phyloP scores from a whole-genome alignment of 2,113 vertebrate genomes.

The Mormyrus iriodes region DNA sequence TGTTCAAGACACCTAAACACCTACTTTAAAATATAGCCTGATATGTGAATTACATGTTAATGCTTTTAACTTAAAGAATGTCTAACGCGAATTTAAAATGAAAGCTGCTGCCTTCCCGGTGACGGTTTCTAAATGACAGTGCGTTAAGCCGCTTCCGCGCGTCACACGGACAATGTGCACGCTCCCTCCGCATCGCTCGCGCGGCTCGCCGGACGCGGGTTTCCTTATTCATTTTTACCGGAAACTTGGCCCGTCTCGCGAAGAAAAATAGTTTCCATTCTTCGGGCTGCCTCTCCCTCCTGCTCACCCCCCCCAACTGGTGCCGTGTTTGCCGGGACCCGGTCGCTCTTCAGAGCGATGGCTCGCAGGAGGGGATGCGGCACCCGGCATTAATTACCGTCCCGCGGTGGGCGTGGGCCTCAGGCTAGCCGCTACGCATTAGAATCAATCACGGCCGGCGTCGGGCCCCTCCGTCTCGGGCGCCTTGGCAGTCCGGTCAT shows the following conservation, averaged over 20 bases:
- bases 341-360: constrained; percentile 39
- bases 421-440: constrained; percentile 58
- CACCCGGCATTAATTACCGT: constrained; percentile 62
- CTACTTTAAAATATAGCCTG: neutral
- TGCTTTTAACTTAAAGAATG: neutral
- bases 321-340: constrained; percentile 14
- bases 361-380: constrained; percentile 51
- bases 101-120: neutral
- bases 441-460: constrained; percentile 54
- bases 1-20: neutral
- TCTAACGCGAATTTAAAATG: neutral
- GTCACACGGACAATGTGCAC: neutral
- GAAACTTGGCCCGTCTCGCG: neutral
- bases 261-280: constrained; percentile 1
- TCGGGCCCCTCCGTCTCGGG: constrained; percentile 39
- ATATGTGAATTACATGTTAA: neutral
- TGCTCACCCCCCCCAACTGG: neutral
- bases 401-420: constrained; percentile 51
- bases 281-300: neutral
- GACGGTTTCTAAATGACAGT: neutral
- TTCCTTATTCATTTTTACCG: neutral
- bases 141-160: neutral
- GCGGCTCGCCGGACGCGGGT: neutral
- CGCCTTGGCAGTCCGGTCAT: constrained; percentile 62
- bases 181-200: neutral